Evolutionary conservation across 2,797 vertebrate species (phyloP).

Genomic region (Cossypha niveicapilla): DNA sequence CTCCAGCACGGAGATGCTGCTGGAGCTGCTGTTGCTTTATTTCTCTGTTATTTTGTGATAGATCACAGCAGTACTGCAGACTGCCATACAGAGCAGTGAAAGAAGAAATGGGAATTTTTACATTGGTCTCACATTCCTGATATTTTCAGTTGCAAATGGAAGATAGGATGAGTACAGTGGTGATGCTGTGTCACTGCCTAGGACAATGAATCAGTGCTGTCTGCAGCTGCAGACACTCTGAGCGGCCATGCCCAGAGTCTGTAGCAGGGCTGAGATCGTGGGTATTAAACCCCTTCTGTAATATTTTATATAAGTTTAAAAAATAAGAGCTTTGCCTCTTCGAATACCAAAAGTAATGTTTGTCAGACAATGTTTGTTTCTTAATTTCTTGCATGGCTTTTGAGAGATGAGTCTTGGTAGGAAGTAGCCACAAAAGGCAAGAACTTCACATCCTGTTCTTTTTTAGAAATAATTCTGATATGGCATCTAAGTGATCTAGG

Average conservation of each 20-base stretch:
- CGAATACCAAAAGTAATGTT: neutral
- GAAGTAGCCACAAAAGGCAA: neutral
- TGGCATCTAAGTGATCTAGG: neutral
- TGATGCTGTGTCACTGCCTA: neutral
- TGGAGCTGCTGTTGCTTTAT: neutral
- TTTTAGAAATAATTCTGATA: accelerated
- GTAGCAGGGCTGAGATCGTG: neutral
- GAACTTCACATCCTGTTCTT: neutral
- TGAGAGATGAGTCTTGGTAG: neutral
- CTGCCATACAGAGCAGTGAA: neutral
- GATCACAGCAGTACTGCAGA: neutral
- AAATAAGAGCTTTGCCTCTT: neutral
- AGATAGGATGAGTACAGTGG: accelerated
- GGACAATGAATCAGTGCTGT: neutral
- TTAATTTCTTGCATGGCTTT: neutral
- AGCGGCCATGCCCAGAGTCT: neutral
- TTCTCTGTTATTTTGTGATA: neutral
- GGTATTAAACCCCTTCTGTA: neutral
- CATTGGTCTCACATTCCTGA: neutral
- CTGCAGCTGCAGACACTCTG: accelerated
- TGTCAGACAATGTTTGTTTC: neutral
- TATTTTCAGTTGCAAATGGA: neutral
- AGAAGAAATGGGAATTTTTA: neutral
- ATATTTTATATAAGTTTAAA: neutral
- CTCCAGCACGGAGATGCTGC: neutral